Percentiles rank a stretch among this genome's conserved stretches.
These are phyloP conservation scores for Cyrtorhinus lividipennis DNA, from an alignment of 1,140 invertebrate genomes.

Conservation along the genomic window DNA sequence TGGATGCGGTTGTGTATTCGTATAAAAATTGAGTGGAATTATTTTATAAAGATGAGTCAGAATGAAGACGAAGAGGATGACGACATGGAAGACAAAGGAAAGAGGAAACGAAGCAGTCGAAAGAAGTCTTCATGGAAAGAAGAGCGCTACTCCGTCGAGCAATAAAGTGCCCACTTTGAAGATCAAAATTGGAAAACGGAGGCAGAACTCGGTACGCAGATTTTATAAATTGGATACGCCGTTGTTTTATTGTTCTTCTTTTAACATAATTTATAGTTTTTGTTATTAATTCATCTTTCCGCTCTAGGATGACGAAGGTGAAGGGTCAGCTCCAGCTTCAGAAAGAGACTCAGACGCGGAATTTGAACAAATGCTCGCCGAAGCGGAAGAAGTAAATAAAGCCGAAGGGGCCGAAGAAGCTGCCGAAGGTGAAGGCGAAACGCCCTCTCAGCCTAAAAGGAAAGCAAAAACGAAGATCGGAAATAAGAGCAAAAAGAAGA, in stretches of 20 bases:
- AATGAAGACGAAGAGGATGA: constrained; percentile 57
- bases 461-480: constrained; percentile 89
- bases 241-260: constrained; percentile 7
- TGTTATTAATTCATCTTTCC: constrained; percentile 6
- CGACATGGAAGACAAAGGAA: constrained; percentile 33
- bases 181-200: constrained; percentile 85
- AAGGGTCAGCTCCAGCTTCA: constrained; percentile 40
- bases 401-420: constrained; percentile 32
- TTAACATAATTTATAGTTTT: constrained; percentile 12
- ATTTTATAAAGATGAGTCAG: not conserved
- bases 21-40: not conserved
- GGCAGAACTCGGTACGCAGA: constrained; percentile 60
- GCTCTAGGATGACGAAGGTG: constrained; percentile 59
- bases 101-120: constrained; percentile 26
- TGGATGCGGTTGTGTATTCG: not conserved
- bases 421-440: constrained; percentile 32
- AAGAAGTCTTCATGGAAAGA: constrained; percentile 20
- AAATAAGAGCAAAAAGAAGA: constrained; percentile 82
- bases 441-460: constrained; percentile 44
- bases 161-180: constrained; percentile 86
- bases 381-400: constrained; percentile 61
- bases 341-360: constrained; percentile 84
- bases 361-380: constrained; percentile 87
- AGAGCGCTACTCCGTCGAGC: constrained; percentile 25
- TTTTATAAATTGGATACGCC: not conserved